These are phyloP conservation scores for Malacoctenus gilli DNA, from an alignment of 2,797 vertebrate species.

Conservation along the genomic window DNA sequence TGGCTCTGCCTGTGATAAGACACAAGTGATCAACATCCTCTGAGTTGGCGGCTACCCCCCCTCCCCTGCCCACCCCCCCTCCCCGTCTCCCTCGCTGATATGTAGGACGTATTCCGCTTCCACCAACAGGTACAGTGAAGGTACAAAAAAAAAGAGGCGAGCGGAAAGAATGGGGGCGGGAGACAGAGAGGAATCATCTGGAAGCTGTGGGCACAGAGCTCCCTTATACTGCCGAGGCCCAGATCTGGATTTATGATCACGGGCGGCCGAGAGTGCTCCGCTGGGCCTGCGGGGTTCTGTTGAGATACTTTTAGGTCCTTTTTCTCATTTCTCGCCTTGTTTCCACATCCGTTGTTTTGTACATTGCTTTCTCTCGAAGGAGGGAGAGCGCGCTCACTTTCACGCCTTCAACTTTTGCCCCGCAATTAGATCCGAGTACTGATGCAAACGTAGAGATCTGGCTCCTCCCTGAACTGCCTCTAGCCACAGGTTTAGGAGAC, in stretches of 20 bases:
- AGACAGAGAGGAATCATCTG: constrained; percentile 48
- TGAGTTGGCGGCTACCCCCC: constrained; percentile 59
- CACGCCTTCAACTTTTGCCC: constrained; percentile 33
- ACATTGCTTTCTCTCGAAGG: constrained; percentile 52
- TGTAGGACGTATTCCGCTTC: constrained; percentile 57
- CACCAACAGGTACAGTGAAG: constrained; percentile 55
- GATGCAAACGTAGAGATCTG: constrained; percentile 16
- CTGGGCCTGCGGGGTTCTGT: constrained; percentile 40
- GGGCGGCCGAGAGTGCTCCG: constrained; percentile 39
- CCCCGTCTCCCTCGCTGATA: constrained; percentile 55
- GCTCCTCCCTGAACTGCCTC: too few species aligned
- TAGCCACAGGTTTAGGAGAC: not conserved
- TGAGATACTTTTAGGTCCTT: constrained; percentile 48
- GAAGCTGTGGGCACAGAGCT: constrained; percentile 41
- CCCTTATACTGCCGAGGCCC: constrained; percentile 47
- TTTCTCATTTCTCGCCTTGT: constrained; percentile 58
- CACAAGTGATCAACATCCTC: constrained; percentile 83
- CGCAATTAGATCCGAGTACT: constrained; percentile 15
- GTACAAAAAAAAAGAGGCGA: constrained; percentile 50
- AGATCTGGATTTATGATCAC: constrained; percentile 74
- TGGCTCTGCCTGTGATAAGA: constrained; percentile 81
- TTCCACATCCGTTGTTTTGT: constrained; percentile 50
- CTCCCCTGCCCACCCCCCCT: too few species aligned
- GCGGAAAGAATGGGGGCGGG: constrained; percentile 2
- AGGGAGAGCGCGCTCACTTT: constrained; percentile 42